Conservation (phyloP, 2,797 vertebrate species). For the Amniataba percoides region DNA sequence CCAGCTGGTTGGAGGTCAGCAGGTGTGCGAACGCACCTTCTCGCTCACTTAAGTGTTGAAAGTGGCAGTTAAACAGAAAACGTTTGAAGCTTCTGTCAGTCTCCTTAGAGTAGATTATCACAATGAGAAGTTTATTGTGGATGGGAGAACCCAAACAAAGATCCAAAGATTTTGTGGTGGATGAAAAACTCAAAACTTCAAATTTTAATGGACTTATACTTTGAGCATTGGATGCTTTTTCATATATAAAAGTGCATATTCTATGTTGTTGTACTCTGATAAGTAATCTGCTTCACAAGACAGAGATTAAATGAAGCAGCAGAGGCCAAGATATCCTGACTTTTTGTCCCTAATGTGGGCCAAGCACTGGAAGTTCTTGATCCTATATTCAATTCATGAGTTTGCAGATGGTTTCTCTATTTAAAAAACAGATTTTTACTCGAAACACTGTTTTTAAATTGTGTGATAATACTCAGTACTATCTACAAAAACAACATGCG, state of each 20-base stretch:
- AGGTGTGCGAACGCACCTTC: constrained; percentile 34
- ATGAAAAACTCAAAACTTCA: neutral
- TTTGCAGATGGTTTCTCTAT: neutral
- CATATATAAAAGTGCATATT: no score
- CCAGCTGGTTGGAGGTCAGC: constrained; percentile 19
- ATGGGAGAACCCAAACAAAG: neutral
- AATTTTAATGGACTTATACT: neutral
- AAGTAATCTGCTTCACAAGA: neutral
- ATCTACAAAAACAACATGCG: neutral
- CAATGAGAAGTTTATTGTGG: neutral
- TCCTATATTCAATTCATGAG: neutral
- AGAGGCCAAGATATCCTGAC: neutral
- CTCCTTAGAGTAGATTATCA: neutral
- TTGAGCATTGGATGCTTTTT: no score
- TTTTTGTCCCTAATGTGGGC: neutral
- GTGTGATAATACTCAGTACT: no score
- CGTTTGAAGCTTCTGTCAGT: constrained; percentile 67
- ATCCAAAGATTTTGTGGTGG: no score
- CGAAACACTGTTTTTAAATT: neutral
- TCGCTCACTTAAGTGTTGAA: constrained; percentile 33
- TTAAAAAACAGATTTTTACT: neutral
- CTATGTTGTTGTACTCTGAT: no score
- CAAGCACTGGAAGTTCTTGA: neutral
- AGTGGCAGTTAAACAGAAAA: constrained; percentile 45
- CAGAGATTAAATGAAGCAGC: neutral